Evolutionary conservation across 2,888 invertebrate species (phyloP).

Genomic region (Diploptera punctata): DNA sequence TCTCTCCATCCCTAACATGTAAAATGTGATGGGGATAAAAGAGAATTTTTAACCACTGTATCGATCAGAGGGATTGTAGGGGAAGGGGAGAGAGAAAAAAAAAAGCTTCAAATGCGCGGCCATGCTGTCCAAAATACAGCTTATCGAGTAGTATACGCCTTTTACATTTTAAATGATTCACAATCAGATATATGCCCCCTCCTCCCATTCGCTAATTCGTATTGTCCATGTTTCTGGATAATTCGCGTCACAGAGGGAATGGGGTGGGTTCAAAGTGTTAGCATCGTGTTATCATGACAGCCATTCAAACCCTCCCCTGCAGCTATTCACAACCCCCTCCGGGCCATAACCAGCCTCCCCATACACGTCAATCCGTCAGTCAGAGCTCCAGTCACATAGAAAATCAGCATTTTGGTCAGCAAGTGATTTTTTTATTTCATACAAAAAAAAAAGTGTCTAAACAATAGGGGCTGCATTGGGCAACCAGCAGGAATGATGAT

Average conservation of each 20-base stretch:
- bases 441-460: too few species aligned
- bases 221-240: conserved; percentile 29
- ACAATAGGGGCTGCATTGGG: too few species aligned
- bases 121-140: background rate
- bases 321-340: background rate
- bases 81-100: too few species aligned
- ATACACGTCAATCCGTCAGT: background rate
- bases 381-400: background rate
- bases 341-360: background rate
- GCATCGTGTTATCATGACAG: conserved; percentile 17
- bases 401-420: background rate
- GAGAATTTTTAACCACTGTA: conserved; percentile 16
- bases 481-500: too few species aligned
- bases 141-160: conserved; percentile 19
- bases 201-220: conserved; percentile 10
- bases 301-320: background rate
- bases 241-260: conserved; percentile 16
- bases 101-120: conserved; percentile 16
- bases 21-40: conserved; percentile 16
- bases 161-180: conserved; percentile 28
- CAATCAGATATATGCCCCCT: conserved; percentile 23
- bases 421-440: background rate
- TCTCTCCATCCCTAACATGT: too few species aligned
- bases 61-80: background rate
- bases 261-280: background rate